These are phyloP conservation scores for Tachina fera DNA, from an alignment of 2,888 invertebrate species.

Conservation along the genomic window DNA sequence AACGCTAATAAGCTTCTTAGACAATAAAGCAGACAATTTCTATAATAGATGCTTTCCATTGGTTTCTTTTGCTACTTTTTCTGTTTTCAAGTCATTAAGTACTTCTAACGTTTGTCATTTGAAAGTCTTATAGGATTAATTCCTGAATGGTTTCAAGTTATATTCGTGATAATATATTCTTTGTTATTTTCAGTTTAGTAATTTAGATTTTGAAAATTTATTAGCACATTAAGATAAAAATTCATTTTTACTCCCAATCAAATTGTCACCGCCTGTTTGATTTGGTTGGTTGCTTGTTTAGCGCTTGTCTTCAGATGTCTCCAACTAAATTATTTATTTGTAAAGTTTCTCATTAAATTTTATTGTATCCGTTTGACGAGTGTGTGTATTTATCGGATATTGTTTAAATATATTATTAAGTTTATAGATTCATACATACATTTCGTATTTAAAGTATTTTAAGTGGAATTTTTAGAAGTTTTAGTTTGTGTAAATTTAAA, in stretches of 20 bases:
- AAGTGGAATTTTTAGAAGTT: constrained; percentile 50
- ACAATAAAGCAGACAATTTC: constrained; percentile 54
- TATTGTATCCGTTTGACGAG: constrained; percentile 33
- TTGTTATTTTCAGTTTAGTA: constrained; percentile 75
- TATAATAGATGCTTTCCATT: constrained; percentile 17
- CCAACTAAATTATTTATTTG: constrained; percentile 24
- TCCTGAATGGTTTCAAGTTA: constrained; percentile 33
- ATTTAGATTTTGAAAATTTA: constrained; percentile 78
- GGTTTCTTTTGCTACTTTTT: constrained; percentile 15
- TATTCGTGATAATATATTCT: constrained; percentile 57
- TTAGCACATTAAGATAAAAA: constrained; percentile 82
- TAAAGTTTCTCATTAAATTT: constrained; percentile 60
- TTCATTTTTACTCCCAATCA: constrained; percentile 57
- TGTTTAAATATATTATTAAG: constrained; percentile 41
- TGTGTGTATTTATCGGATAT: constrained; percentile 15
- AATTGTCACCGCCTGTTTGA: constrained; percentile 62
- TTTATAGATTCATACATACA: constrained; percentile 47
- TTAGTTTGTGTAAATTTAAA: constrained; percentile 33
- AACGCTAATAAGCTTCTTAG: constrained; percentile 69
- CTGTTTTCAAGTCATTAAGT: constrained; percentile 40
- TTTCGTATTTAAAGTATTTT: constrained; percentile 57
- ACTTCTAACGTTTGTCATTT: constrained; percentile 50
- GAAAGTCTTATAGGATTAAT: constrained; percentile 52
- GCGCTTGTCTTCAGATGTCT: neutral
- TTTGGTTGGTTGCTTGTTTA: neutral